Evolutionary conservation across 1,140 invertebrate genomes (phyloP), one percentile per base, ranked within the genome.

Genomic region (Drosophila ohnishii): DNA sequence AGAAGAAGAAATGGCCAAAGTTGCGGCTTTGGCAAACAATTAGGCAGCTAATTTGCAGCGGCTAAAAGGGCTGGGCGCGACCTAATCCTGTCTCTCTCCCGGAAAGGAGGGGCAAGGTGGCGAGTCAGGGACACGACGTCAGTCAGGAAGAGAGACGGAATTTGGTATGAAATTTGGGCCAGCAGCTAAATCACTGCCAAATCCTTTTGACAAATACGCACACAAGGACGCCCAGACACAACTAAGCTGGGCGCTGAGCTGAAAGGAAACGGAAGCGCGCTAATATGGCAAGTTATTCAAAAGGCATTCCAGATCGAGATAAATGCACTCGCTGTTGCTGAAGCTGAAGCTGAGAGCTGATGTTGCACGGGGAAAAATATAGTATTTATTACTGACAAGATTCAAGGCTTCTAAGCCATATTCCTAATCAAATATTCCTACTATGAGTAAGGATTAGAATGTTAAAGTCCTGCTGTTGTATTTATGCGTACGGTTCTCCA

Each of bases 251-350:
- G 60, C 48, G 65, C 28, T 57, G 56, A 76, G 73, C 73, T 65
- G 37, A 74, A 74, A 71, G 81, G 56, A 78, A 66, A 83, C 74
- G 82, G 59, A 81, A 78, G 60, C 80, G 56, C 60, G 69, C 80
- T 88, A 84, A 88, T 88, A 84, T 88, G 77, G 66, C 84, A 88
- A 88, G 84, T 88, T 88, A 88, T 88, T 88, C 84, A 88, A 88
- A 88, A 88, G 80, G 84, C 80, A 88, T 80, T 80, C 73, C 62
- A 60, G 55, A 64, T 78, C 47, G 76, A 83, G 80, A 87, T 88
- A 87, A 88, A 87, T 87, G 84, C 84, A 87, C 76, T 88, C 62
- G 64, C 66, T 61, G 42, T 34, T 22, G 28, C 28, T 22, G 11
- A 45, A 45, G 44, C 35, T 16, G n/a, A 37, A 39, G 55, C 16